These are phyloP conservation scores for Passer montanus DNA, from an alignment of 2,113 vertebrate genomes.

Conservation along the genomic window DNA sequence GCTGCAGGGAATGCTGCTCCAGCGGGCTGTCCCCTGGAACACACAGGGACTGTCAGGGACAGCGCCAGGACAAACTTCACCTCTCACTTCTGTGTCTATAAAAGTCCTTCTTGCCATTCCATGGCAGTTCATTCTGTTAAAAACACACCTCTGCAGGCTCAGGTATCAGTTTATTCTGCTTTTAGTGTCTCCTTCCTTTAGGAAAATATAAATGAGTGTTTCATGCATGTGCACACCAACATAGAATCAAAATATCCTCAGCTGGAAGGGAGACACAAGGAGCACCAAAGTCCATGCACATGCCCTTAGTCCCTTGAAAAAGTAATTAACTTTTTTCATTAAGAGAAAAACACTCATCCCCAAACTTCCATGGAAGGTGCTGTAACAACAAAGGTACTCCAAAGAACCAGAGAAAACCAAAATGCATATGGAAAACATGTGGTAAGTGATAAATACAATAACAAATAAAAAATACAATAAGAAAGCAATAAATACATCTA, in stretches of 20 bases:
- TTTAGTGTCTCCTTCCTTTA: background rate
- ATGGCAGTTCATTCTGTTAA: too few relatives aligned
- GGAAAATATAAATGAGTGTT: background rate
- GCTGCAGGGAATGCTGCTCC: background rate
- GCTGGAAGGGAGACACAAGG: background rate
- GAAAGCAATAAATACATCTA: background rate
- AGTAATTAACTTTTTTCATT: background rate
- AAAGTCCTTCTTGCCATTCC: background rate
- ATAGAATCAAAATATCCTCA: background rate
- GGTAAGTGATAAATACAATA: background rate
- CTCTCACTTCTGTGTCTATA: rapidly evolving
- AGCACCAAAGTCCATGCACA: background rate
- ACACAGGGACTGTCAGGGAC: background rate
- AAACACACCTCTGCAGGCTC: too few relatives aligned
- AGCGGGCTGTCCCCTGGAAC: slow-evolving; percentile 33
- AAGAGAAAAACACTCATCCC: background rate
- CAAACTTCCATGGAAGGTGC: background rate
- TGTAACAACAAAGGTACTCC: background rate
- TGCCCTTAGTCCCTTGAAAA: background rate
- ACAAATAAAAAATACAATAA: background rate
- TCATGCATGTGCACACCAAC: background rate
- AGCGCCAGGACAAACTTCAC: background rate
- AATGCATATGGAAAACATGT: background rate
- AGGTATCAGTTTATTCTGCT: background rate
- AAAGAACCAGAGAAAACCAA: background rate